phyloP scores from a whole-genome alignment of 2,888 invertebrate genomes.

The Anarsia innoxiella region DNA sequence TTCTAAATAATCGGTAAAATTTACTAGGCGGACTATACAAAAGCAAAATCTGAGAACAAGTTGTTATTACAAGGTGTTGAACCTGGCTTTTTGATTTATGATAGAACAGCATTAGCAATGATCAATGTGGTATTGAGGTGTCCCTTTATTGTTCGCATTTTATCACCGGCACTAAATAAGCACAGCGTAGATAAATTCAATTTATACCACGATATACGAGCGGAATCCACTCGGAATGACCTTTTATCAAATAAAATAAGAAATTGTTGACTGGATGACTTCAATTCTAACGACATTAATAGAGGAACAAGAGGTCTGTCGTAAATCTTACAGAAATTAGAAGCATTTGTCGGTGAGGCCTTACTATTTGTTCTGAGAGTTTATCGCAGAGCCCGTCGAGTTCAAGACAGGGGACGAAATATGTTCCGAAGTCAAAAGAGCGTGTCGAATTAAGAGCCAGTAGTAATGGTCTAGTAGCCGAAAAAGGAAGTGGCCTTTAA shows the following conservation, averaged over 20 bases:
- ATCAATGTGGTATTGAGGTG: slow-evolving; percentile 54
- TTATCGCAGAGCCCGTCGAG: slow-evolving; percentile 12
- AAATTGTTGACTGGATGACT: slow-evolving; percentile 23
- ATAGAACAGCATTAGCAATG: slow-evolving; percentile 50
- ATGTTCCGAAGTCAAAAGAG: slow-evolving; percentile 12
- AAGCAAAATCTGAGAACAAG: slow-evolving; percentile 44
- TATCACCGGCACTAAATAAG: slow-evolving; percentile 41
- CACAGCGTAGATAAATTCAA: slow-evolving; percentile 29
- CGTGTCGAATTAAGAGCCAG: slow-evolving; percentile 19
- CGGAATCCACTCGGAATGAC: slow-evolving; percentile 8
- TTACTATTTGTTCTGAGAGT: slow-evolving; percentile 15
- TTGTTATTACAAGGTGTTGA: slow-evolving; percentile 64
- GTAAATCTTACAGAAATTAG: slow-evolving; percentile 23
- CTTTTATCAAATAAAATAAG: slow-evolving; percentile 18
- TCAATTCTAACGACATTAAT: slow-evolving; percentile 20
- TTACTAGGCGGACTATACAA: slow-evolving; percentile 39
- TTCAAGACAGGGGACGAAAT: slow-evolving; percentile 12
- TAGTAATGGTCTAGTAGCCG: slow-evolving; percentile 10
- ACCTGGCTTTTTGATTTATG: slow-evolving; percentile 64
- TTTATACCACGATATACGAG: slow-evolving; percentile 13
- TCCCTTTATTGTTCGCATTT: slow-evolving; percentile 44
- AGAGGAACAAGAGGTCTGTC: slow-evolving; percentile 17
- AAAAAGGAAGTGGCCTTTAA: slow-evolving; percentile 24
- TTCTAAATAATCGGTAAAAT: slow-evolving; percentile 50
- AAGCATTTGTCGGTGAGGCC: slow-evolving; percentile 12